Evolutionary conservation across 2,113 vertebrate genomes (phyloP), one percentile per base, ranked within the genome.

Genomic region (Corvus cornix): DNA sequence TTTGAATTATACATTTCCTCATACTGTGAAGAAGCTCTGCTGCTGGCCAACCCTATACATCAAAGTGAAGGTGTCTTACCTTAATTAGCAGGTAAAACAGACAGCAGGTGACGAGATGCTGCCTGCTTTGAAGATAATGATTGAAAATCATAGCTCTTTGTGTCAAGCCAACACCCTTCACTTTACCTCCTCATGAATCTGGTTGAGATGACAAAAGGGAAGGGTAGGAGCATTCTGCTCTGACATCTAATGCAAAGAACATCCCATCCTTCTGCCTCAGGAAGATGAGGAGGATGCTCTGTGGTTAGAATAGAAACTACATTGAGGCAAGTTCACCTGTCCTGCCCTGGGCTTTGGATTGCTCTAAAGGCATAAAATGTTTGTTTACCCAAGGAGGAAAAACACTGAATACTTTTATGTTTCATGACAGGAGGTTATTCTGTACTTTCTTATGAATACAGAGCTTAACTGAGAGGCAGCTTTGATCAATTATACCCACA

Each of bases 81-180:
- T 90, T 96, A 97, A 96, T 78, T 97, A 91, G 67, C 80, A 96
- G 92, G 88, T 95, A 55, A 94, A 97, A 79, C 84, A 73, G 59
- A 44, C 27, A 67, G 56, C 89, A 93, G 92, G 92, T 97, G 95
- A 94, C 1, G 24, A 88, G 88, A 59, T 41, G 66, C 63, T 94
- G 39, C 66, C 72, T 92, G 78, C 92, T 87, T 94, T 93, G 94
- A 97, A 97, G 95, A 96, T 94, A 95, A 97, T 35, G 10, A 91
- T 84, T 87, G 93, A 95, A 85, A 93, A 93, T 83, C 80, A 37
- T 30, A 84, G 60, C 39, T 95, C 55, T 90, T 80, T 8, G 2
- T 58, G 94, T 80, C 64, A 95, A 63, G 60, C 26, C 74, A 93
- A 91, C 60, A 6, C 88, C 84, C 79, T 80, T 66, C 2, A 4